Base-by-base conservation (phyloP, 2,797 vertebrate genomes). In the Enteromius trimaculatus region DNA sequence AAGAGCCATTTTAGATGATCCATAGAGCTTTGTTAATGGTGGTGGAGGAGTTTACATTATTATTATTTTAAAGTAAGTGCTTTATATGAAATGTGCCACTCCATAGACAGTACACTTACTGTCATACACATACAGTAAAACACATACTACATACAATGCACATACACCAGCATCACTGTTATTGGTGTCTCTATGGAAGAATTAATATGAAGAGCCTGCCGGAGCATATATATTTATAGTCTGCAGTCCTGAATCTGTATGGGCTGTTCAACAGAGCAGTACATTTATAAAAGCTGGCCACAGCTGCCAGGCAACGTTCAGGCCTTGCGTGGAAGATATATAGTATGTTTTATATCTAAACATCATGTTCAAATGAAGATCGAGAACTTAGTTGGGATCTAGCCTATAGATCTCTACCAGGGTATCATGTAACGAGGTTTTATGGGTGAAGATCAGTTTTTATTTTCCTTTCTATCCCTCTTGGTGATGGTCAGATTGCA, bases 151-250 rank as follows among this genome's bases (percentile, higher is more conserved):
- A 39, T 39, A 39, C 7, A 39, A 58, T 51, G 85, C 31, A 85
- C 77, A 49, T n/a, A 74, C 34, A 39, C 72, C 58, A 76, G 23
- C 21, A 55, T 58, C 49, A 44, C 0, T 23, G 66, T 42, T 47
- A 68, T 44, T 42, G n/a, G 13, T 17, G 17, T 23, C n/a, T 55
- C 31, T 68, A 68, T 42, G 10, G 4, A 29, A 66, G 47, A 58
- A 44, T 55, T 42, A 68, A 66, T 68, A 64, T 55, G 34, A 51
- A 55, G 47, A n/a, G 47, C 11, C 47, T 44, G 47, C 26, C 23
- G 31, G 60, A 44, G 74, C 42, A 66, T 75, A 16, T 82, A 64
- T 58, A 82, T 77, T 76, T 68, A 82, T 44, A 82, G 31, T 53
- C 17, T 66, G 60, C 17, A 31, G 64, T 83, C 23, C 72, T 44